Evolutionary conservation across 1,140 invertebrate species (phyloP).

Genomic region (Plodia interpunctella): DNA sequence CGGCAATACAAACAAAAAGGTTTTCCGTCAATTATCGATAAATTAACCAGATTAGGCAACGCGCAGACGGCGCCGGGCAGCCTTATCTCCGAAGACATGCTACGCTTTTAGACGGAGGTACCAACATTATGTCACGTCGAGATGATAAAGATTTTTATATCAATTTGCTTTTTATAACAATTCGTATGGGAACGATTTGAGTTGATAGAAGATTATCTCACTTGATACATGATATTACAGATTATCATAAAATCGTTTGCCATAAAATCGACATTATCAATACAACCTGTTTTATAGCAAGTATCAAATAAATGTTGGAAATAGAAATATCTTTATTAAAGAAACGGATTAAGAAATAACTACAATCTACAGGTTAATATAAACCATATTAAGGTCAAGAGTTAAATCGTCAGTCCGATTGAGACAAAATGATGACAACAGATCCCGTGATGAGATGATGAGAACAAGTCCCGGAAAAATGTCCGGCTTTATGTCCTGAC

Average conservation of each 20-base stretch:
- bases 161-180: constrained; percentile 68
- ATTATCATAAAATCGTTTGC: neutral
- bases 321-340: neutral
- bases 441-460: no score
- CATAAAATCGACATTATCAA: neutral
- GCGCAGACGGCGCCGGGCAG: constrained; percentile 66
- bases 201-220: neutral
- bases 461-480: no score
- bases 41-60: constrained; percentile 75
- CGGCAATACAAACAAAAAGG: constrained; percentile 76
- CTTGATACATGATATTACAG: constrained; percentile 13
- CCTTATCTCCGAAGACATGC: constrained; percentile 69
- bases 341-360: neutral
- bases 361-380: no score
- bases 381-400: no score
- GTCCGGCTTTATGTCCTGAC: no score
- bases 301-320: constrained; percentile 12
- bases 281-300: no score
- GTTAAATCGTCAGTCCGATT: no score
- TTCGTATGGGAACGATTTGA: constrained; percentile 23
- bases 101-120: constrained; percentile 73
- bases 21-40: constrained; percentile 77
- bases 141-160: constrained; percentile 58
- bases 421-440: no score
- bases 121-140: constrained; percentile 52